Evolutionary conservation across 2,888 invertebrate species (phyloP).

Genomic region (Priocnemis perturbator): DNA sequence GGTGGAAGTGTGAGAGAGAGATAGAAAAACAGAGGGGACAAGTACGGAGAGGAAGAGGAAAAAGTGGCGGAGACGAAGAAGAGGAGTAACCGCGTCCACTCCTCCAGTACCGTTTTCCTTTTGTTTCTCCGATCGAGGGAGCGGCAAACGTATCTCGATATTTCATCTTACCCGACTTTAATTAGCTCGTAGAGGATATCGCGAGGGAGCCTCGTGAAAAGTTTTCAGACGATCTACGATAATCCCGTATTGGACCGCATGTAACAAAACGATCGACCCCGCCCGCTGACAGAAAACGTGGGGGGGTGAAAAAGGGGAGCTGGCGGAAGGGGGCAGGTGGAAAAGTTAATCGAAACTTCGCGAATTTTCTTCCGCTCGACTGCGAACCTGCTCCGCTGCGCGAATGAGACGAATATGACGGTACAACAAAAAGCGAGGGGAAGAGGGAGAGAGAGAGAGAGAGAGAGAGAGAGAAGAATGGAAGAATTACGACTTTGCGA

Average conservation of each 20-base stretch:
- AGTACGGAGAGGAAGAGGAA: no score
- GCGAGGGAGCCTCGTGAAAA: conserved; percentile 20
- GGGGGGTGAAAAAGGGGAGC: no score
- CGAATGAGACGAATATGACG: no score
- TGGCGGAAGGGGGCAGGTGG: no score
- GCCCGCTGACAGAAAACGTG: no score
- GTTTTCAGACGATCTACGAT: conserved; percentile 39
- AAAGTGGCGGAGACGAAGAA: not conserved
- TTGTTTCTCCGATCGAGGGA: conserved; percentile 38
- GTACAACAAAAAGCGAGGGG: not conserved
- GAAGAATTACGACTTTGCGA: not conserved
- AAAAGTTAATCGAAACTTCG: no score
- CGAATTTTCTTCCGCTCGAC: no score
- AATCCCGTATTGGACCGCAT: conserved; percentile 32
- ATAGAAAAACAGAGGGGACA: not conserved
- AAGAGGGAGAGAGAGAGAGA: not conserved
- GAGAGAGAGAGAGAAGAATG: not conserved
- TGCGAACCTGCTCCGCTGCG: no score
- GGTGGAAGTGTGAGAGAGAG: no score
- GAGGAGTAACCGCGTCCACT: not conserved
- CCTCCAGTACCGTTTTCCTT: conserved; percentile 39
- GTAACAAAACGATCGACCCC: no score
- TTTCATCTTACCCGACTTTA: conserved; percentile 47
- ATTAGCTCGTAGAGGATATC: conserved; percentile 42
- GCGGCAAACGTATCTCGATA: conserved; percentile 43